These are phyloP conservation scores for Mastomys natalensis DNA, from an alignment of 2,113 vertebrate genomes.

Conservation along the genomic window DNA sequence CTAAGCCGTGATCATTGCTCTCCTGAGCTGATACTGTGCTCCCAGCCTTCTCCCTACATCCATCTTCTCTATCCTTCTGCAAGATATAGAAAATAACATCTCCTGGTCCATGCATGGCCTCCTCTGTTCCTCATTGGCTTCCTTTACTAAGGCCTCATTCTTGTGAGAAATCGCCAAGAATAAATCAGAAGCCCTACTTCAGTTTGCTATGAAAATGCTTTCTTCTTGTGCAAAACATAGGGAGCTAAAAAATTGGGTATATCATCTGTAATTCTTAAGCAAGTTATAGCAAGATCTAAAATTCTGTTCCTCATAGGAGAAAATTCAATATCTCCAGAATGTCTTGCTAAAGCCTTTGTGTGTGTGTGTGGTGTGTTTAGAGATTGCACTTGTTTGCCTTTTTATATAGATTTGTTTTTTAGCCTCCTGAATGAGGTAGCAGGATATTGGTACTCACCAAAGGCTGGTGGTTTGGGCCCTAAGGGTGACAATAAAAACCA, in stretches of 20 bases:
- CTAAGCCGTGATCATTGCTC: background rate
- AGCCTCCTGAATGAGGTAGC: background rate
- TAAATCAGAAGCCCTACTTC: background rate
- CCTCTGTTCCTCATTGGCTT: background rate
- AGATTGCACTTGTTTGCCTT: background rate
- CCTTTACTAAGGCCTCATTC: background rate
- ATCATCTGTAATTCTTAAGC: background rate
- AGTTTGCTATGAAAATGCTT: background rate
- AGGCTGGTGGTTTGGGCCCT: background rate
- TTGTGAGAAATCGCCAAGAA: background rate
- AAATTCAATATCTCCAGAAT: background rate
- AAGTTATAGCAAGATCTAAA: background rate
- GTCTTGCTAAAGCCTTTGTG: background rate
- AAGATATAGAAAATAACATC: background rate
- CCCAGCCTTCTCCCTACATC: no score
- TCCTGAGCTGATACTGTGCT: background rate
- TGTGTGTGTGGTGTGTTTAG: no score
- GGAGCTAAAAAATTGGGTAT: background rate
- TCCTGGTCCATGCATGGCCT: background rate
- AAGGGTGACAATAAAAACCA: background rate
- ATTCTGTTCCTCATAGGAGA: constrained; percentile 19
- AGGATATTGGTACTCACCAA: background rate
- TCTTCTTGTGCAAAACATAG: constrained; percentile 33
- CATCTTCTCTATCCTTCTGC: background rate
- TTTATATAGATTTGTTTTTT: constrained; percentile 29